Conservation (phyloP, 2,888 invertebrate species). For the Troides oblongomaculatus region DNA sequence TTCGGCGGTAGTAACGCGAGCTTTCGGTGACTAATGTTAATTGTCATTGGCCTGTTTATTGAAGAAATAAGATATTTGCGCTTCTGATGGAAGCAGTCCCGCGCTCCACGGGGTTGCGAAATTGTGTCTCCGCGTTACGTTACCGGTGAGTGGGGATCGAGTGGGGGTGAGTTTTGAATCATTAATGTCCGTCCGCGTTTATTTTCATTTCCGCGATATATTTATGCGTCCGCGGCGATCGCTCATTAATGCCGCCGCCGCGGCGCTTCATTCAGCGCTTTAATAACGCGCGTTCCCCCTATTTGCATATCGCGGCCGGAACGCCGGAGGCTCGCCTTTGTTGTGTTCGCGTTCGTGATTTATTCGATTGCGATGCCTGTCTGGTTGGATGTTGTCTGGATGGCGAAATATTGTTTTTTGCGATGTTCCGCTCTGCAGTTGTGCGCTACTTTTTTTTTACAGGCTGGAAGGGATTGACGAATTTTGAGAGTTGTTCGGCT, state of each 20-base stretch:
- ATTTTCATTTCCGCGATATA: constrained; percentile 27
- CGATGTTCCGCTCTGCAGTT: not conserved
- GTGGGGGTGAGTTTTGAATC: constrained; percentile 35
- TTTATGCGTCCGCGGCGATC: constrained; percentile 30
- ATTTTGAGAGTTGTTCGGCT: not conserved
- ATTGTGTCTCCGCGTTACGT: constrained; percentile 18
- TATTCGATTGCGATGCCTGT: constrained; percentile 14
- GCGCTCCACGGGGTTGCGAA: constrained; percentile 6
- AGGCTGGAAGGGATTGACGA: not conserved
- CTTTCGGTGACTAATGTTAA: too few species aligned
- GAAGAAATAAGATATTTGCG: too few species aligned
- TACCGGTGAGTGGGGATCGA: constrained; percentile 6
- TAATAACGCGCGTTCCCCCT: constrained; percentile 21
- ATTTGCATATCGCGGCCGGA: constrained; percentile 16
- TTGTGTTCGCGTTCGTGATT: constrained; percentile 10
- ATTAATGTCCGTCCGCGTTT: constrained; percentile 44
- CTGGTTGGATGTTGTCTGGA: not conserved
- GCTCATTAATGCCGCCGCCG: constrained; percentile 20
- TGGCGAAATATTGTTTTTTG: constrained; percentile 2
- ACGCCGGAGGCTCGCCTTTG: constrained; percentile 7
- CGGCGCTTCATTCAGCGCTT: constrained; percentile 10
- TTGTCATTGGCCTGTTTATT: too few species aligned
- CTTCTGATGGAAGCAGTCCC: constrained; percentile 7
- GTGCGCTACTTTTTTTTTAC: not conserved
- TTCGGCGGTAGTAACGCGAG: too few species aligned